Evolutionary conservation across 2,797 vertebrate genomes (phyloP), one percentile per base, ranked within the genome.

Genomic region (Rousettus madagascariensis): DNA sequence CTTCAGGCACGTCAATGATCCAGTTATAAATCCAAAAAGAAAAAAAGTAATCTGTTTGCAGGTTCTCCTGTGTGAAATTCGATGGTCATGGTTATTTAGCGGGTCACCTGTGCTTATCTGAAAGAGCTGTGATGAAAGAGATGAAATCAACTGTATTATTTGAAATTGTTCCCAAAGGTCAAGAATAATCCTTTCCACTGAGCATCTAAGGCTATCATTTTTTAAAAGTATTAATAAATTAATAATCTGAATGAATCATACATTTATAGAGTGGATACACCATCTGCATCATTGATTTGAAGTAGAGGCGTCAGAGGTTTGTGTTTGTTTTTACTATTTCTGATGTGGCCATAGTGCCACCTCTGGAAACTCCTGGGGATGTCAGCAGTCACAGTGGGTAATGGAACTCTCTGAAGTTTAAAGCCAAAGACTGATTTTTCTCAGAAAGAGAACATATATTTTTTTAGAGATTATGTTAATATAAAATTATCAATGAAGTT

Each of bases 141-240:
- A 19, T 72, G 24, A 82, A 88, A 68, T 53, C 24, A 8, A 7
- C 16, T 63, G 15, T 51, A 10, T 22, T 59, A 41, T 55, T 88
- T 80, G 28, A 92, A 95, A 90, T 82, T 43, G 15, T 63, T 95
- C 6, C 59, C n/a, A 24, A 93, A 94, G 24, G 17, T 85, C 36
- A 96, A 79, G 22, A 84, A 53, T 75, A 68, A 51, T 78, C 74
- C 68, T 72, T 87, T 63, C 22, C 26, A 46, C 22, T 26, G 33
- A 65, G 16, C 9, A 65, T 41, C 38, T 78, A 72, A 86, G 8
- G n/a, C 3, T 46, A 9, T 92, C 28, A 11, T 55, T 88, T 93
- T 75, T 68, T 38, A 38, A 2, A 90, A 71, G 3, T 9, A 88
- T n/a, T 63, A 69, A 24, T 41, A 5, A 63, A 86, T 61, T 51